These are phyloP conservation scores for Cataglyphis albicans DNA, from an alignment of 2,888 invertebrate genomes.

Conservation along the genomic window DNA sequence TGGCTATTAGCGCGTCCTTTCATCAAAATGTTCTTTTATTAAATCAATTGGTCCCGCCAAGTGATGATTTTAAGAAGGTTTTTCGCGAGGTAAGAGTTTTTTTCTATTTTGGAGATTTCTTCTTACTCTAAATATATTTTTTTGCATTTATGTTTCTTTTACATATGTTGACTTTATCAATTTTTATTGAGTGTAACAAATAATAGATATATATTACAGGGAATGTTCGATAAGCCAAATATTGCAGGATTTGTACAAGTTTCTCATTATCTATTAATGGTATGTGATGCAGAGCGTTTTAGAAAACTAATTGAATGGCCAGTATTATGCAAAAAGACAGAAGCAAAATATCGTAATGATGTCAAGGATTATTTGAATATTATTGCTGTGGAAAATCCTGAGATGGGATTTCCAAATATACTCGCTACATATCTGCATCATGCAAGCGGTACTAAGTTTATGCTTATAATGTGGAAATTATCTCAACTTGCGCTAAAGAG, in stretches of 20 bases:
- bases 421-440: slow-evolving; percentile 81
- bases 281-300: slow-evolving; percentile 79
- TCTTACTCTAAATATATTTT: background rate
- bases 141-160: background rate
- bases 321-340: slow-evolving; percentile 80
- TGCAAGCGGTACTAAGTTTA: slow-evolving; percentile 82
- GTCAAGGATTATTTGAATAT: slow-evolving; percentile 78
- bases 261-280: slow-evolving; percentile 80
- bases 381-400: slow-evolving; percentile 80
- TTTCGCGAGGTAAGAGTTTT: slow-evolving; percentile 72
- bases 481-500: slow-evolving; percentile 79
- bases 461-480: slow-evolving; percentile 82
- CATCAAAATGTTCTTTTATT: slow-evolving; percentile 81
- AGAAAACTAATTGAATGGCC: slow-evolving; percentile 82
- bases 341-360: slow-evolving; percentile 81
- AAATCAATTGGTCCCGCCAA: slow-evolving; percentile 77
- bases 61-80: slow-evolving; percentile 79
- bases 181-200: background rate
- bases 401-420: slow-evolving; percentile 81
- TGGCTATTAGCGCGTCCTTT: slow-evolving; percentile 75
- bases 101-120: background rate
- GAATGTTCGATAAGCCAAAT: slow-evolving; percentile 84
- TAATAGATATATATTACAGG: slow-evolving; percentile 70
- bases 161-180: background rate
- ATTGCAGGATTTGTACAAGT: slow-evolving; percentile 81